Evolutionary conservation across 1,140 invertebrate species (phyloP).

Genomic region (Penaeus vannamei): DNA sequence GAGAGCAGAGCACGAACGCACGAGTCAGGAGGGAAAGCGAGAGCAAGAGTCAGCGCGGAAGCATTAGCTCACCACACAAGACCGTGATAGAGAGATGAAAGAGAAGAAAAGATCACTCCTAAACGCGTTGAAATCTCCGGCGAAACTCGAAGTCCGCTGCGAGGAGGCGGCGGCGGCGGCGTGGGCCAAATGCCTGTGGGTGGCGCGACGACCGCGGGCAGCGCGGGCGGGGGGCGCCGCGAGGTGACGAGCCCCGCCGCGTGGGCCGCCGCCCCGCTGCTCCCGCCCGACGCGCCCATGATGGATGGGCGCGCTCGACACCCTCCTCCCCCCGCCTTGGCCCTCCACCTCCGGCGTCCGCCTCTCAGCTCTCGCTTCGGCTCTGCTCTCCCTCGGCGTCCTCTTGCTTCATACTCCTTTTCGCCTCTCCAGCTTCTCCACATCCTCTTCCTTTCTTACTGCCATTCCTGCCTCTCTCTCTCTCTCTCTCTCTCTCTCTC

Average conservation of each 20-base stretch:
- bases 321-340: not conserved
- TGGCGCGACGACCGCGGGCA: not conserved
- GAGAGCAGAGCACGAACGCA: not conserved
- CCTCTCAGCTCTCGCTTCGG: not conserved
- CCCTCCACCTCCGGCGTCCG: not conserved
- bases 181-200: not conserved
- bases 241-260: not conserved
- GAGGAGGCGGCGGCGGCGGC: no score
- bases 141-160: not conserved
- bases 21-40: not conserved
- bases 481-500: no score
- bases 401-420: no score
- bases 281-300: not conserved
- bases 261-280: constrained; percentile 1
- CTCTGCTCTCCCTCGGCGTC: no score
- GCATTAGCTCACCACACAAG: no score
- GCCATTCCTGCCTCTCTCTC: no score
- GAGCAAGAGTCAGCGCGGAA: no score
- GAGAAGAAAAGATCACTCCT: no score
- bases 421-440: no score
- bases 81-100: no score
- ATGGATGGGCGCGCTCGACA: not conserved
- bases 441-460: no score
- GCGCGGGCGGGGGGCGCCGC: not conserved
- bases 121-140: not conserved